Conservation (phyloP, 2,888 invertebrate species). For the Mellilla xanthometata region DNA sequence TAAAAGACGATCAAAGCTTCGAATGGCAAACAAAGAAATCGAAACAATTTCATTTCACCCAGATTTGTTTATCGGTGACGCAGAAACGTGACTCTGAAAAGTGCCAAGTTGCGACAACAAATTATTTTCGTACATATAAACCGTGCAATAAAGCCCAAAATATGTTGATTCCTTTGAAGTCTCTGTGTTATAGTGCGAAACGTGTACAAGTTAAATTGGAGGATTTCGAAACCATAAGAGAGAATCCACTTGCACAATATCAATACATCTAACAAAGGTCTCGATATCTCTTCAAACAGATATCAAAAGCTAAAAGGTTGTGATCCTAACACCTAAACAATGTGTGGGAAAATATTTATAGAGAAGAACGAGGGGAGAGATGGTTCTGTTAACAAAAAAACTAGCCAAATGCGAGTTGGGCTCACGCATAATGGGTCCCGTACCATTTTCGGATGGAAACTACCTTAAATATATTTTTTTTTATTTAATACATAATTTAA, state of each 20-base stretch:
- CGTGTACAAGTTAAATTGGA: constrained; percentile 10
- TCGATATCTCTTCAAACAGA: not conserved
- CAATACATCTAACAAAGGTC: constrained; percentile 6
- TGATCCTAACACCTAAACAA: not conserved
- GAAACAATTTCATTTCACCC: constrained; percentile 30
- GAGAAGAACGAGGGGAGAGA: not conserved
- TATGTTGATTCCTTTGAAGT: not conserved
- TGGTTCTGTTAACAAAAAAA: constrained; percentile 31
- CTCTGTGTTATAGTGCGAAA: not conserved
- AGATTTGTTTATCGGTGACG: constrained; percentile 22
- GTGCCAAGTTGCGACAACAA: not conserved
- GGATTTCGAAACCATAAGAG: constrained; percentile 8
- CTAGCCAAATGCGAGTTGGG: too few relatives aligned
- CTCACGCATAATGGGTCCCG: too few relatives aligned
- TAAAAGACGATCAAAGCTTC: constrained; percentile 10
- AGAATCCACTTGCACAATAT: constrained; percentile 4
- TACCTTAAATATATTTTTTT: too few relatives aligned
- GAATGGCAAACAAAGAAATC: constrained; percentile 26
- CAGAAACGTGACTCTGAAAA: constrained; percentile 1
- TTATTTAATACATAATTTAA: too few relatives aligned
- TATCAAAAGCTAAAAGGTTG: not conserved
- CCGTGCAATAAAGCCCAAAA: constrained; percentile 1
- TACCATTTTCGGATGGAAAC: too few relatives aligned
- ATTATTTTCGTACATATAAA: not conserved
- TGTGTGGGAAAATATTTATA: not conserved